Base-by-base conservation (phyloP, 2,113 vertebrate species). In the Seriola aureovittata region DNA sequence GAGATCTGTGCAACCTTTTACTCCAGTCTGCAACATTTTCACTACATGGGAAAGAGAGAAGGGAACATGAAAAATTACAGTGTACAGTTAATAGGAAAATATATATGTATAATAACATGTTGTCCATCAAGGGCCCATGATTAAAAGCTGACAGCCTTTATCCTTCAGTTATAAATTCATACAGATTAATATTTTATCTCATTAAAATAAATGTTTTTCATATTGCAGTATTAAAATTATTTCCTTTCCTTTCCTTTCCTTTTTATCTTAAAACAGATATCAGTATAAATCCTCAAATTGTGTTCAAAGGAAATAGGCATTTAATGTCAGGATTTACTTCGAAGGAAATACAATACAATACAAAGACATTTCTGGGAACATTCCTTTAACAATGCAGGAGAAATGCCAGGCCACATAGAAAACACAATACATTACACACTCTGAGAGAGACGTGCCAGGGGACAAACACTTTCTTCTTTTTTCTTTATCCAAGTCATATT, bases 401-500 rank as follows among this genome's bases (percentile, higher is more conserved):
- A 82, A 87, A 78, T 48, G 23, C 80, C 67, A 67, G 85, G 86
- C 78, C 85, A 81, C 79, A 84, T 29, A 65, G 46, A 89, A 85
- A 90, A 89, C 86, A 90, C 86, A 93, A 92, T 88, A 78, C 90
- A 92, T 89, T 88, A 91, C 87, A 81, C 89, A 89, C 81, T 88
- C 78, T 69, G 85, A 73, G 80, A 89, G 82, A 88, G 64, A 91
- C 29, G 87, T 85, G 88, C 88, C 92, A 71, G 21, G 91, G 92
- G 90, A 93, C 87, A 89, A 93, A 92, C 92, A 89, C 83, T 91
- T 90, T 89, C 86, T 54, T 73, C 86, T 87, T 88, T 91, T 91
- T 88, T 85, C 74, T 89, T 89, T 62, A 85, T 90, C 89, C 89
- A 78, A 88, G 89, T 95, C 94, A 94, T 94, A 93, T 95, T 95